Base-by-base conservation (phyloP, 2,797 vertebrate species). In the Anisognathus igniventris region DNA sequence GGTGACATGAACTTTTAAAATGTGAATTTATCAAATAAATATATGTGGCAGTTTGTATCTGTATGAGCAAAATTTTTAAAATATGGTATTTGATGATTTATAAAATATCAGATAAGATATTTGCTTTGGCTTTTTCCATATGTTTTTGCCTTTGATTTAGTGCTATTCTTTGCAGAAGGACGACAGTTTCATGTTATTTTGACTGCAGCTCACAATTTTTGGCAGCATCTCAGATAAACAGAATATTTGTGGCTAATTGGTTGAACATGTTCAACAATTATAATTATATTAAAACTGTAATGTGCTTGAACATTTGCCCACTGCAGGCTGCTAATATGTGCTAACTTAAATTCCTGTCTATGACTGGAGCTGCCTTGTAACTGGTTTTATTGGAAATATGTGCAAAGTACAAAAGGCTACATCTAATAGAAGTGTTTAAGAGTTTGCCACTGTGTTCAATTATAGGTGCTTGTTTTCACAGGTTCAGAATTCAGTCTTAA, bases 241-340 rank as follows among this genome's bases (percentile, higher is more conserved):
- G 88, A 96, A 95, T 97, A 97, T 96, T 97, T 98, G 96, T 95
- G 92, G 94, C 96, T 98, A 97, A 98, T 98, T 98, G 96, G 96
- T 97, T 96, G 96, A 97, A 88, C 92, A 91, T 97, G 95, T 96
- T 97, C 94, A 97, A 93, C 95, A 95, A 96, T 97, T 98, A 95
- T 95, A 97, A 97, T 97, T 96, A 82, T 97, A 97, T 98, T 96
- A 97, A 97, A 97, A 71, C 95, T 0, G 20, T 98, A 97, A 97
- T 86, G 83, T 94, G 86, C 90, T 97, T 97, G 95, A 97, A 96
- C 90, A 66, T 96, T 97, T 96, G 96, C 96, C 95, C 97, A 70
- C 78, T 61, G 56, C 27, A 70, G 93, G 95, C 96, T 96, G 78
- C 91, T 97, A 35, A 56, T 93, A 68, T 47, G 72, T 87, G 50